Conservation (phyloP, 1,140 invertebrate species). For the Caerostris darwini region DNA sequence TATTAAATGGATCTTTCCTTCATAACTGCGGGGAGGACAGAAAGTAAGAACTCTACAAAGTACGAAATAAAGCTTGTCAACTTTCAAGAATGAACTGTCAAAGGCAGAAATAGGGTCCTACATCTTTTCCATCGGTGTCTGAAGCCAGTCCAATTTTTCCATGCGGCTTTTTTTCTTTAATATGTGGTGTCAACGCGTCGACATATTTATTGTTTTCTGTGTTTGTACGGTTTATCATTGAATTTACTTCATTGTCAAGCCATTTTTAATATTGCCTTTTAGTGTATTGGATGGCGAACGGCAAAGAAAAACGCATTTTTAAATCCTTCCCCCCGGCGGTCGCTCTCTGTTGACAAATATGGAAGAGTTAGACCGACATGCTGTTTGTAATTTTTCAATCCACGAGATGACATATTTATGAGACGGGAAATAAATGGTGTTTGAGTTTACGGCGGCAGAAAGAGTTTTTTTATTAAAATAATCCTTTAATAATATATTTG, state of each 20-base stretch:
- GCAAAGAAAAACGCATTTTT: slow-evolving; percentile 28
- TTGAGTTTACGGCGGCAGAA: too few species aligned
- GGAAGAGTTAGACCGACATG: neutral
- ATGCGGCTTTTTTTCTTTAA: neutral
- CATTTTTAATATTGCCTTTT: slow-evolving; percentile 46
- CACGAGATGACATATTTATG: neutral
- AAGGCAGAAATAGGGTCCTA: slow-evolving; percentile 55
- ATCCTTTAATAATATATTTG: too few species aligned
- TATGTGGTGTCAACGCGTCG: neutral
- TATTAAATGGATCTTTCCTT: too few species aligned
- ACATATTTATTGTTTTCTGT: slow-evolving; percentile 66
- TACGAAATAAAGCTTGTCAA: slow-evolving; percentile 64
- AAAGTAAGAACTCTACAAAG: slow-evolving; percentile 14
- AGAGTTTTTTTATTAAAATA: too few species aligned
- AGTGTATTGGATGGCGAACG: slow-evolving; percentile 45
- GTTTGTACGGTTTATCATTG: slow-evolving; percentile 59
- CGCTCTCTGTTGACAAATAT: neutral
- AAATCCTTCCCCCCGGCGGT: neutral
- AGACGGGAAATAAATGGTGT: neutral
- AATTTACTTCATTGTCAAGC: slow-evolving; percentile 47
- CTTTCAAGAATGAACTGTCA: slow-evolving; percentile 73
- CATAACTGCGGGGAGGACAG: neutral
- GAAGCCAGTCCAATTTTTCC: slow-evolving; percentile 34
- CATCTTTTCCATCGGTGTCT: slow-evolving; percentile 43
- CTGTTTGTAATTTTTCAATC: slow-evolving; percentile 21